Evolutionary conservation across 2,888 invertebrate genomes (phyloP).

Genomic region (Acrobasis repandana): DNA sequence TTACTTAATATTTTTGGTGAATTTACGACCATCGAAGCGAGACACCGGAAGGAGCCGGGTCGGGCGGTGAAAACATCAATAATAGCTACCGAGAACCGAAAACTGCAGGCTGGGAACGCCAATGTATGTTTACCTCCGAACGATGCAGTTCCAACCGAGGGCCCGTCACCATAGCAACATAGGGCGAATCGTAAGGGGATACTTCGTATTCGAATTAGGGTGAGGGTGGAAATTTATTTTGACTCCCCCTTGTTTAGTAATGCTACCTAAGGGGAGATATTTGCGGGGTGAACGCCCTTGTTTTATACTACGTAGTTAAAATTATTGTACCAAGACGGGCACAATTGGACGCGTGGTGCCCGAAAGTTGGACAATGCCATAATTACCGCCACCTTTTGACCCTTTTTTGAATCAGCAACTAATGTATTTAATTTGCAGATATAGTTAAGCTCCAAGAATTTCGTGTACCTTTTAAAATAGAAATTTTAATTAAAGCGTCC

Average conservation of each 20-base stretch:
- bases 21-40: slow-evolving; percentile 57
- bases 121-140: slow-evolving; percentile 50
- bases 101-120: slow-evolving; percentile 52
- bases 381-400: slow-evolving; percentile 17
- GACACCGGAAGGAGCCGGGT: slow-evolving; percentile 55
- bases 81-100: slow-evolving; percentile 47
- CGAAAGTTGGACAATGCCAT: slow-evolving; percentile 30
- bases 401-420: slow-evolving; percentile 17
- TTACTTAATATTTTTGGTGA: slow-evolving; percentile 61
- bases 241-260: slow-evolving; percentile 65
- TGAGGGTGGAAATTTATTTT: slow-evolving; percentile 76
- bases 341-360: slow-evolving; percentile 33
- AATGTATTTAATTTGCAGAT: slow-evolving; percentile 18
- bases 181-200: slow-evolving; percentile 66
- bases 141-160: slow-evolving; percentile 50
- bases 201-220: slow-evolving; percentile 66
- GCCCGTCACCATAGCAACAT: slow-evolving; percentile 60
- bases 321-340: slow-evolving; percentile 38
- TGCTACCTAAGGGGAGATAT: slow-evolving; percentile 67
- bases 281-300: slow-evolving; percentile 77
- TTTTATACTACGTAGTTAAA: slow-evolving; percentile 37
- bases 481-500: neutral
- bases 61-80: slow-evolving; percentile 64
- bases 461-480: neutral
- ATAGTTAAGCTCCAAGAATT: neutral